Percentiles rank a stretch among this genome's conserved stretches.
Conservation (phyloP, 2,888 invertebrate genomes). For the Hermodice carunculata region DNA sequence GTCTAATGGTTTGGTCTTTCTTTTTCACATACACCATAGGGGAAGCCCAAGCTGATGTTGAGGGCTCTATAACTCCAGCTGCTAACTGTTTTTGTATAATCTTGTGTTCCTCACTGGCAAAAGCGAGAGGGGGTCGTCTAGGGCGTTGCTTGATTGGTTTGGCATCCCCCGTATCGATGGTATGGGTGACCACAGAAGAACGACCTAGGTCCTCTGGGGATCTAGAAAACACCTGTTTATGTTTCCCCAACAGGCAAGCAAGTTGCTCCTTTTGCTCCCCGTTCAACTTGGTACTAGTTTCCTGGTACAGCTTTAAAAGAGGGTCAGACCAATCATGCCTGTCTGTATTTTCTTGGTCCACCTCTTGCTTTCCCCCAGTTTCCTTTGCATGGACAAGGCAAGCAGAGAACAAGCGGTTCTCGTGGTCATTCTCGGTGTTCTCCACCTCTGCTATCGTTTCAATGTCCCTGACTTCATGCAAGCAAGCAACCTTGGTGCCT, state of each 20-base stretch:
- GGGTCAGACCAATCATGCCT: no score
- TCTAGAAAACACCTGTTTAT: background rate
- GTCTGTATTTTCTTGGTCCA: no score
- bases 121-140: slow-evolving; percentile 5
- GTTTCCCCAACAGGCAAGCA: background rate
- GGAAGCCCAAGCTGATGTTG: no score
- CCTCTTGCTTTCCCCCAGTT: no score
- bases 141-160: slow-evolving; percentile 11
- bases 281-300: no score
- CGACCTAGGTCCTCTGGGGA: background rate
- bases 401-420: no score
- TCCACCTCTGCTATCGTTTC: background rate
- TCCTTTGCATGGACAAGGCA: no score
- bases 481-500: background rate
- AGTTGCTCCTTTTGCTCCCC: background rate
- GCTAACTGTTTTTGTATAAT: background rate
- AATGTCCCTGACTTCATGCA: background rate
- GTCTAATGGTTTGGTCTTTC: background rate
- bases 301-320: no score
- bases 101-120: background rate
- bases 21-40: slow-evolving; percentile 51
- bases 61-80: no score
- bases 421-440: no score
- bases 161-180: slow-evolving; percentile 13
- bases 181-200: background rate